These are phyloP conservation scores for Achlya flavicornis DNA, from an alignment of 2,888 invertebrate species.

Conservation along the genomic window DNA sequence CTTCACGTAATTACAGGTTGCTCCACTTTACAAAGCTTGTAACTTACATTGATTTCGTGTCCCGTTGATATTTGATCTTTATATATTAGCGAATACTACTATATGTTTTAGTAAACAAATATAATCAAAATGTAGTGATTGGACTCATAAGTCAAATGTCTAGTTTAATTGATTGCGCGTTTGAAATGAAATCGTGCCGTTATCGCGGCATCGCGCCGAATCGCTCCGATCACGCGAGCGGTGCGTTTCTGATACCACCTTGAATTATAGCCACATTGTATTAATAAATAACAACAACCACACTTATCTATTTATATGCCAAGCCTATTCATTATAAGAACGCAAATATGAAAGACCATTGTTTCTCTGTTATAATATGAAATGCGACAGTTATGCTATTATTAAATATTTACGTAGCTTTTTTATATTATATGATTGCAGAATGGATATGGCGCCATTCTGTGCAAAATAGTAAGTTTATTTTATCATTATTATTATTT, in stretches of 20 bases:
- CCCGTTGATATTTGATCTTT: constrained; percentile 27
- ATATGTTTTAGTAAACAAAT: constrained; percentile 30
- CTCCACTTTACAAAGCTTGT: constrained; percentile 37
- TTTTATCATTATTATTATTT: constrained; percentile 9
- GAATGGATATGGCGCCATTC: constrained; percentile 9
- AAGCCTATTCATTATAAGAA: constrained; percentile 18
- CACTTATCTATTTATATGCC: constrained; percentile 23
- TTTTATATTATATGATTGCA: constrained; percentile 7
- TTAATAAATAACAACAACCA: constrained; percentile 29
- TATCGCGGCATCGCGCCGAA: constrained; percentile 38
- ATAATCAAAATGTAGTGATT: constrained; percentile 32
- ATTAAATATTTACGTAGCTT: not conserved
- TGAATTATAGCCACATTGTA: constrained; percentile 33
- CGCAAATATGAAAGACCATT: not conserved
- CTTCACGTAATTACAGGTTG: constrained; percentile 47
- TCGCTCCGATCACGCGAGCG: constrained; percentile 47
- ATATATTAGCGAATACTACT: constrained; percentile 20
- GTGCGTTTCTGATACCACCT: constrained; percentile 38
- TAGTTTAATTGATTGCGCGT: constrained; percentile 46
- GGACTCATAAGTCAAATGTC: constrained; percentile 36
- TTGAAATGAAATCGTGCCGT: constrained; percentile 40
- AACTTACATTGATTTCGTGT: constrained; percentile 25
- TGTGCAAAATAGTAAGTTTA: constrained; percentile 12
- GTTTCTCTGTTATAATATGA: not conserved
- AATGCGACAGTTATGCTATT: constrained; percentile 8